Conservation (phyloP, 2,888 invertebrate species). For the Branchipolynoe longqiensis region DNA sequence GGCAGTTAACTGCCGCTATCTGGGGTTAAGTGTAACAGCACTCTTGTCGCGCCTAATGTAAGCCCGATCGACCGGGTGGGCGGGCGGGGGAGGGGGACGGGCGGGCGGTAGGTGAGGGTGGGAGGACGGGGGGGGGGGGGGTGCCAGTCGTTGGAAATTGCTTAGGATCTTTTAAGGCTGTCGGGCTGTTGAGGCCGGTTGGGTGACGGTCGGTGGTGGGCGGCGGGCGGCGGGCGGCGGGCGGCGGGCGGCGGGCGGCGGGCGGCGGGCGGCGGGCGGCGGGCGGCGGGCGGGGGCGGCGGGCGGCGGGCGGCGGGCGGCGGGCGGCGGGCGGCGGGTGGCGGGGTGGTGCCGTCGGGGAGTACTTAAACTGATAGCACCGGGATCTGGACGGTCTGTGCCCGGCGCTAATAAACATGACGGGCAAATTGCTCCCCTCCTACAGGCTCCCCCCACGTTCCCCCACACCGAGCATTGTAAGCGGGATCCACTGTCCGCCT, state of each 20-base stretch:
- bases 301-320: no score
- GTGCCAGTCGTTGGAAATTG: conserved; percentile 31
- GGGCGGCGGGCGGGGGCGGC: no score
- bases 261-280: no score
- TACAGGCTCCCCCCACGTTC: not conserved
- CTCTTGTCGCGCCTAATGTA: conserved; percentile 53
- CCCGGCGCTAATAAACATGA: conserved; percentile 5
- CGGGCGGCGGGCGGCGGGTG: no score
- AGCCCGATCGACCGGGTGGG: conserved; percentile 37
- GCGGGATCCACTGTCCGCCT: not conserved
- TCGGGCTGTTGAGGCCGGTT: no score
- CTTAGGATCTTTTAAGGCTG: conserved; percentile 52
- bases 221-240: no score
- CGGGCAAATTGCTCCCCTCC: conserved; percentile 26
- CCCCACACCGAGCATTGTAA: not conserved
- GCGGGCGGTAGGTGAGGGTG: no score
- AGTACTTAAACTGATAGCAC: conserved; percentile 37
- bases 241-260: no score
- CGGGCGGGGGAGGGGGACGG: no score
- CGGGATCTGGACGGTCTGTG: conserved; percentile 2
- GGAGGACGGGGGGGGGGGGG: no score
- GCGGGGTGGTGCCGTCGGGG: conserved; percentile 8
- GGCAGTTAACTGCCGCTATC: conserved; percentile 46
- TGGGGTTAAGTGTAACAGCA: conserved; percentile 52
- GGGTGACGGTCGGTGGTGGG: no score